Base-by-base conservation (phyloP, 2,797 vertebrate species). In the Chromobotia macracanthus region DNA sequence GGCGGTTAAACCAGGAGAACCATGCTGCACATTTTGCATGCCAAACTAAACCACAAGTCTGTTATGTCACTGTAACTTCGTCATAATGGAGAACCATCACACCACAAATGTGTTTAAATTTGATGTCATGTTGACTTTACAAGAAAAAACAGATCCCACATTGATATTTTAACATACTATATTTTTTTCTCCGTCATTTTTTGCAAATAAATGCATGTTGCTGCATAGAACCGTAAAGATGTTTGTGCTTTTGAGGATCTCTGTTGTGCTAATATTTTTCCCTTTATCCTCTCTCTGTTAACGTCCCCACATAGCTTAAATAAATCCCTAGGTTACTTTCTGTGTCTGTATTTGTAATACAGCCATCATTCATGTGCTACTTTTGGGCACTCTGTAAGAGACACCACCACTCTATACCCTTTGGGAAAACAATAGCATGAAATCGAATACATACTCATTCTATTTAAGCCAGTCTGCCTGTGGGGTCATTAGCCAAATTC, bases 351-450 rank as follows among this genome's bases (percentile, higher is more conserved):
- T 56, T 8, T 8, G 5, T 70, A 72, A 79, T 64, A 56, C 23
- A 68, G 50, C 18, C 58, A 61, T 75, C 61, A 66, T 31, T 79
- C 58, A 51, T 71, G 51, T 25, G 25, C 58, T 23, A 11, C 60
- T 72, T 75, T 76, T 69, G 28, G 25, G 74, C 46, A 13, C 44
- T 80, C 65, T 74, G 38, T 48, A 76, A 77, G 56, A 72, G 56
- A 72, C 60, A 61, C 53, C 58, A 67, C 35, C 51, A 63, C 73
- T 75, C 21, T 35, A 60, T 48, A 66, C 66, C 72, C 75, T 70
- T 64, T 60, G 63, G 61, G 67, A 81, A 75, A 80, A 79, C 81
- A 72, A 77, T 67, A 51, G 64, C 68, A 78, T 25, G 23, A 75
- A 65, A 67, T 80, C 23, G 44, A 83, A 77, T 80, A 67, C 68